Base-by-base conservation (phyloP, 2,113 vertebrate genomes). In the Cygnus buccinator region DNA sequence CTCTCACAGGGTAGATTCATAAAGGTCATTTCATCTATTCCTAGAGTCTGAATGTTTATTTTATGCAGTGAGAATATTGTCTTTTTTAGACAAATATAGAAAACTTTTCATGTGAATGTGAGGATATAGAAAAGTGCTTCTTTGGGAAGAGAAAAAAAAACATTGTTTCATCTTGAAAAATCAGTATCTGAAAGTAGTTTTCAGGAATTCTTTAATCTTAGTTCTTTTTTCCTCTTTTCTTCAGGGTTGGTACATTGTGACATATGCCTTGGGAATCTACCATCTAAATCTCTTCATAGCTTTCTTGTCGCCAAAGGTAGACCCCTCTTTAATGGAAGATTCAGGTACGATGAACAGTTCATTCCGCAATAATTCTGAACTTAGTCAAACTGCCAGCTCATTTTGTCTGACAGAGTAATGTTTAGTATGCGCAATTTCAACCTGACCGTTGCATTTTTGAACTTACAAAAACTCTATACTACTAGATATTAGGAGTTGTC, bases 231-330 rank as follows among this genome's bases (percentile, higher is more conserved):
- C 3, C 16, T 84, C 31, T 88, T 25, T 80, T 44, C 84, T 86
- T 16, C 93, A 98, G 98, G 98, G 98, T 59, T 98, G 98, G 98
- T 98, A 98, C 97, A 98, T 98, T 73, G 98, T 98, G 97, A 98
- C 98, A 67, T 98, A 98, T 41, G 98, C 98, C 95, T 97, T 98
- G 98, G 98, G 98, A 41, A 98, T 98, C 97, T 98, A 98, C 97
- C 98, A 98, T 57, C 97, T 98, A 88, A 98, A 98, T 76, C 98
- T 98, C 67, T 98, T 98, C 97, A 98, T 98, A 97, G 98, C 98
- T 95, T 98, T 98, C 95, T 97, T 98, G 63, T 98, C 98, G 33
- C 98, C 98, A 87, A 98, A 98, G 97, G 98, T 98, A 97, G 98
- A 98, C 52, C 98, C 98, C 63, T 98, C 98, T 66, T 86, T 98